phyloP scores from a whole-genome alignment of 1,140 invertebrate species.

The Heliconius hewitsoni region DNA sequence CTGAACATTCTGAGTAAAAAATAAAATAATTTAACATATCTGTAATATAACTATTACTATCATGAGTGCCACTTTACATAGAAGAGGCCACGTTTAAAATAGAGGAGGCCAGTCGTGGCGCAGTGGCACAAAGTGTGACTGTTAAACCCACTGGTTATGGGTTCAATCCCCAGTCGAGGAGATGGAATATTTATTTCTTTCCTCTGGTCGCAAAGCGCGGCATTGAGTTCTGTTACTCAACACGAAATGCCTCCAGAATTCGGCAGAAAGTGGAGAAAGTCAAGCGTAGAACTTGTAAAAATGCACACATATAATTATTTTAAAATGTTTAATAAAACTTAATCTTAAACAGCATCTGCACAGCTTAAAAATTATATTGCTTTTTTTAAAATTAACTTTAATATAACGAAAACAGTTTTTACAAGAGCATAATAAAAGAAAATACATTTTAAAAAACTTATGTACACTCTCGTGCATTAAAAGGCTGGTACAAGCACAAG shows the following conservation, averaged over 20 bases:
- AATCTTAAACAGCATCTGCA: background rate
- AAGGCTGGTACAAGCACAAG: background rate
- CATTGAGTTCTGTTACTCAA: too few relatives aligned
- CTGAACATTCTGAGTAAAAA: slow-evolving; percentile 90
- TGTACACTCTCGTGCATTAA: background rate
- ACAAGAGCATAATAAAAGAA: background rate
- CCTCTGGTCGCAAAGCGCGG: too few relatives aligned
- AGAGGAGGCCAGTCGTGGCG: too few relatives aligned
- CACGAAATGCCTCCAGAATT: too few relatives aligned
- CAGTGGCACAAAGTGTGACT: too few relatives aligned
- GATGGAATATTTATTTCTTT: too few relatives aligned
- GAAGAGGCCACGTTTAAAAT: too few relatives aligned
- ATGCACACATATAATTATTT: too few relatives aligned
- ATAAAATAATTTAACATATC: background rate
- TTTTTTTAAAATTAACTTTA: background rate
- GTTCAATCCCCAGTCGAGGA: too few relatives aligned
- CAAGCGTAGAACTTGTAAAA: too few relatives aligned
- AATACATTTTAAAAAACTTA: background rate
- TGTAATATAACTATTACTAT: background rate
- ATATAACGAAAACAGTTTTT: background rate
- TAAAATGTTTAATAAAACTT: background rate
- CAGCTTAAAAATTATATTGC: background rate
- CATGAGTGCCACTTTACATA: background rate
- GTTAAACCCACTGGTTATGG: too few relatives aligned
- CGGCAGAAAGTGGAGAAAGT: too few relatives aligned